A percentile compares a stretch with the other conserved stretches of the same genome.
Evolutionary conservation across 2,888 invertebrate genomes (phyloP).

Genomic region (Criorhina ranunculi): DNA sequence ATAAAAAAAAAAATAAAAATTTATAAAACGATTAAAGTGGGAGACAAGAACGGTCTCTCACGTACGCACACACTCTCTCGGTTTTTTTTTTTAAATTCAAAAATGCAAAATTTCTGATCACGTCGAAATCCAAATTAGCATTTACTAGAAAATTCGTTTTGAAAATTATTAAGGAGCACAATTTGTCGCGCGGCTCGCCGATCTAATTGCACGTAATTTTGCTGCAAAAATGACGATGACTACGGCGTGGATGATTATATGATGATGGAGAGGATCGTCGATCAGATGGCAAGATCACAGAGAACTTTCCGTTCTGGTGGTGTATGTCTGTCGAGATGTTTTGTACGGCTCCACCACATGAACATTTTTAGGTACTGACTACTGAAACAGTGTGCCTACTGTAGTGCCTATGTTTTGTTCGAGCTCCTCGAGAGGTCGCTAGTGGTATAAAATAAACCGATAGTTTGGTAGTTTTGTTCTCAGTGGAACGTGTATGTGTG

Average conservation of each 20-base stretch:
- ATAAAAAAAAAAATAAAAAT: too few species aligned
- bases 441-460: conserved; percentile 28
- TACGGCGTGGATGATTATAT: conserved; percentile 74
- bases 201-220: conserved; percentile 76
- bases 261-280: conserved; percentile 76
- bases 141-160: conserved; percentile 58
- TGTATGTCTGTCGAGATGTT: conserved; percentile 38
- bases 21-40: conserved; percentile 51
- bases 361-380: conserved; percentile 25
- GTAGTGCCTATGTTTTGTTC: conserved; percentile 17
- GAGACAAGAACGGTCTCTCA: conserved; percentile 61
- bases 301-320: conserved; percentile 50
- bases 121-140: conserved; percentile 71
- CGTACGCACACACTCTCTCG: conserved; percentile 63
- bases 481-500: conserved; percentile 35
- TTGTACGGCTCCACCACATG: conserved; percentile 21
- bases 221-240: conserved; percentile 76
- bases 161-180: conserved; percentile 61
- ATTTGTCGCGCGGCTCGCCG: conserved; percentile 75
- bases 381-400: conserved; percentile 41
- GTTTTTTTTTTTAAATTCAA: conserved; percentile 47
- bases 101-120: conserved; percentile 73
- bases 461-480: conserved; percentile 43
- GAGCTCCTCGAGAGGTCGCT: conserved; percentile 48
- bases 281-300: conserved; percentile 74